A percentile compares a stretch with the other conserved stretches of the same genome.
These are phyloP conservation scores for Notothenia rossii DNA, from an alignment of 2,113 vertebrate species.

Conservation along the genomic window DNA sequence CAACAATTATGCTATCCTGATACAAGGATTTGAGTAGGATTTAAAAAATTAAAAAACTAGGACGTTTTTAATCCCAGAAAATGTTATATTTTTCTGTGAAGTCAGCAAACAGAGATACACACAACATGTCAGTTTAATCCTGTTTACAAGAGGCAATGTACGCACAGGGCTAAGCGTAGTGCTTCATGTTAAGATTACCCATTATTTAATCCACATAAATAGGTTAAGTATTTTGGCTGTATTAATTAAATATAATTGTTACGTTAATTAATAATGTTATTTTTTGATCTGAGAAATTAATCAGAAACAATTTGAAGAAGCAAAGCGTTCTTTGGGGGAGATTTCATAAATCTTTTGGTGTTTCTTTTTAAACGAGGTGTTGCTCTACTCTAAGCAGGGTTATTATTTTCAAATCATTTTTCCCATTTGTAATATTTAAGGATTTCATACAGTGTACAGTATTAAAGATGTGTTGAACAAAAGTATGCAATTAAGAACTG, in stretches of 20 bases:
- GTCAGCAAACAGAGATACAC: constrained; percentile 9
- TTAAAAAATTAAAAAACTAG: constrained; percentile 7
- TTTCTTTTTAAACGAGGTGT: not conserved
- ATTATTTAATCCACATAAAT: constrained; percentile 24
- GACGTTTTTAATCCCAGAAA: constrained; percentile 25
- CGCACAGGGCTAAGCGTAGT: constrained; percentile 31
- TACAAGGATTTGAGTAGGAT: constrained; percentile 27
- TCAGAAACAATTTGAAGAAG: constrained; percentile 32
- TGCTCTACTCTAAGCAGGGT: constrained; percentile 27
- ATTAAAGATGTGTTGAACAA: constrained; percentile 49
- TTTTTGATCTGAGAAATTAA: constrained; percentile 31
- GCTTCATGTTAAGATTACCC: constrained; percentile 19
- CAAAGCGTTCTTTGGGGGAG: not conserved
- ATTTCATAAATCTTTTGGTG: constrained; percentile 12
- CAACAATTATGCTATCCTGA: constrained; percentile 41
- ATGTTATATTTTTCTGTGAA: constrained; percentile 10
- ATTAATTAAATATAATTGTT: constrained; percentile 19
- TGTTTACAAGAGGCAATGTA: constrained; percentile 5
- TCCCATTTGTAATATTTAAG: constrained; percentile 47
- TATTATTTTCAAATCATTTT: constrained; percentile 21
- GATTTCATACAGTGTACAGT: constrained; percentile 39
- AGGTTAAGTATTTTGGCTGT: constrained; percentile 2
- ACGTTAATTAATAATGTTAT: constrained; percentile 8
- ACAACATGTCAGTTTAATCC: not conserved
- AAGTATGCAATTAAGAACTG: constrained; percentile 49